phyloP scores from a whole-genome alignment of 2,888 invertebrate species.

The Leucozona laternaria region DNA sequence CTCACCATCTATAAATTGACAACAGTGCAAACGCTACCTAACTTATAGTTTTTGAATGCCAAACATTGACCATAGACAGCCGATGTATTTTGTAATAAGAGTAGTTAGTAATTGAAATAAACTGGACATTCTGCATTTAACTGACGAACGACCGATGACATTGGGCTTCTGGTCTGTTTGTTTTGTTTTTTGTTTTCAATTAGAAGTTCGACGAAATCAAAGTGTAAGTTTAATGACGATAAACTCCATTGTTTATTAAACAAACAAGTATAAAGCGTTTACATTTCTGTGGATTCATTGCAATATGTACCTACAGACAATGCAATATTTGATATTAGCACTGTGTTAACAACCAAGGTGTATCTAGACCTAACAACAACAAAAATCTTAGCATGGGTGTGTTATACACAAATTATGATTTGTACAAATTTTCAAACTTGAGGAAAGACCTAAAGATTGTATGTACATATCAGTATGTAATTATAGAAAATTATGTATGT shows the following conservation, averaged over 20 bases:
- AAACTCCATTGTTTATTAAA: not conserved
- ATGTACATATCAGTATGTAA: no score
- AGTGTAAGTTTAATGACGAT: not conserved
- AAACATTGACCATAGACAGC: slow-evolving; percentile 34
- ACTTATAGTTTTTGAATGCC: slow-evolving; percentile 43
- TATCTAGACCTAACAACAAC: not conserved
- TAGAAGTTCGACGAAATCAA: slow-evolving; percentile 6
- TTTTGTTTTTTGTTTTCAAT: not conserved
- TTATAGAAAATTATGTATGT: no score
- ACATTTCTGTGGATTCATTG: not conserved
- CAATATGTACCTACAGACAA: no score
- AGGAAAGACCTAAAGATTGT: no score
- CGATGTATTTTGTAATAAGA: not conserved
- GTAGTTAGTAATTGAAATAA: slow-evolving; percentile 10
- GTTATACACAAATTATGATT: not conserved
- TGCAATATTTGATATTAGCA: not conserved
- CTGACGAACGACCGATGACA: slow-evolving; percentile 2
- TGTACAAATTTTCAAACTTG: not conserved
- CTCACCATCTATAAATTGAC: not conserved
- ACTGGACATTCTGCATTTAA: slow-evolving; percentile 26
- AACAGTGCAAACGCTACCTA: not conserved
- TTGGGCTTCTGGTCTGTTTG: slow-evolving; percentile 30
- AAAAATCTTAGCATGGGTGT: not conserved
- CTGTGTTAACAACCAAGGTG: not conserved
- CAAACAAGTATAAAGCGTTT: not conserved